Conservation (phyloP, 2,113 vertebrate genomes). For the Coracopsis vasa region DNA sequence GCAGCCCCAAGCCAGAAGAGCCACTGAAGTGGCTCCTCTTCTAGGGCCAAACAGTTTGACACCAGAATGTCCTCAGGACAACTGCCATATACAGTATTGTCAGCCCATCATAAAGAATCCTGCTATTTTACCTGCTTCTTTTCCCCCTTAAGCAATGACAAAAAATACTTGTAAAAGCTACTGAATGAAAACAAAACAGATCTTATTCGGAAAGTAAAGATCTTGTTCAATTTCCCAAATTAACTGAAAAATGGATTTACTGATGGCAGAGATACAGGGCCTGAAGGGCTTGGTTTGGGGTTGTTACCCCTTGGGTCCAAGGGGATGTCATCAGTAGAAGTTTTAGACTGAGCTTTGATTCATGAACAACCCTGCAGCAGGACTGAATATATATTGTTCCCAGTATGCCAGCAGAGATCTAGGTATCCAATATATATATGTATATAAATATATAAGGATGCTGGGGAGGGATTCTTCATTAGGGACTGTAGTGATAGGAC, state of each 20-base stretch:
- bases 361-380: background rate
- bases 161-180: background rate
- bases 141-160: fast-evolving
- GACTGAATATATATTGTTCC: background rate
- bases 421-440: background rate
- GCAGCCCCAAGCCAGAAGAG: background rate
- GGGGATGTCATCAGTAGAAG: background rate
- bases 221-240: background rate
- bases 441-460: too few relatives aligned
- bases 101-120: background rate
- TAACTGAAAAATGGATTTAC: background rate
- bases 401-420: background rate
- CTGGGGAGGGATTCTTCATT: too few relatives aligned
- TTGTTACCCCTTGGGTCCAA: background rate
- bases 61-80: background rate
- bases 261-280: background rate
- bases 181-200: background rate
- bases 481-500: too few relatives aligned
- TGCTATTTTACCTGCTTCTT: background rate
- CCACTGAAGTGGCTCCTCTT: background rate
- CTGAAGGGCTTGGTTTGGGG: background rate
- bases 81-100: background rate
- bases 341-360: background rate
- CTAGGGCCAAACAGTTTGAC: background rate
- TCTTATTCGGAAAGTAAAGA: background rate